Evolutionary conservation across 2,113 vertebrate genomes (phyloP), one percentile per base, ranked within the genome.

Genomic region (Microtus richardsoni): DNA sequence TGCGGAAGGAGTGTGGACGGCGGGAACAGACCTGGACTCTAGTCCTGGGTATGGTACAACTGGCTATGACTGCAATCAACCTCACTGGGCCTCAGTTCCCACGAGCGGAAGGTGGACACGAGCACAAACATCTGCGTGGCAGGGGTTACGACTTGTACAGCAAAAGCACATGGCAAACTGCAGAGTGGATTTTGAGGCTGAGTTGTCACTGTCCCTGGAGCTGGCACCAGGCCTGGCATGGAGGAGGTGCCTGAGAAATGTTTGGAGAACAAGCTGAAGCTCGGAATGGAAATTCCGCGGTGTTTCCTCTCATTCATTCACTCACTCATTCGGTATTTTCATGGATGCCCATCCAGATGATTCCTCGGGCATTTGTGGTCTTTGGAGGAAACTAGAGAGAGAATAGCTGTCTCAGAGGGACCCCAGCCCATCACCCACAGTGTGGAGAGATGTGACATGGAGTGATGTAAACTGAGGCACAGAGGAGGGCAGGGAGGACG

Each of bases 141-240:
- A 58, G 39, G 49, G 47, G 49, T 28, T 36, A n/a, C 75, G 87
- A 75, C 49, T 87, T 74, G 0, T 30, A 36, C 26, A 16, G 13
- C 33, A 36, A 36, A 87, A 95, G 77, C 8, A 4, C 49, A 68
- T 21, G n/a, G 49, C 84, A 96, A 92, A 80, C 28, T 24, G 58
- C 62, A 36, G 28, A 94, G 77, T 70, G 79, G 88, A 52, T 36
- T 62, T 58, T 7, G 33, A 93, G 70, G 54, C 73, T 82, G 92
- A 93, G 78, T 75, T 96, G 64, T 41, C n/a, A 8, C 64, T 47
- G 73, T 91, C 58, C 78, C 73, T 16, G 28, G 24, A 79, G 78
- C 66, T 95, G 94, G 89, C 95, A 88, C 44, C 77, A 88, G 93
- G 91, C 95, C 95, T 95, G 93, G 93, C 87, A 62, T 84, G 88